Base-by-base conservation (phyloP, 2,797 vertebrate genomes). In the Chrysocyon brachyurus region DNA sequence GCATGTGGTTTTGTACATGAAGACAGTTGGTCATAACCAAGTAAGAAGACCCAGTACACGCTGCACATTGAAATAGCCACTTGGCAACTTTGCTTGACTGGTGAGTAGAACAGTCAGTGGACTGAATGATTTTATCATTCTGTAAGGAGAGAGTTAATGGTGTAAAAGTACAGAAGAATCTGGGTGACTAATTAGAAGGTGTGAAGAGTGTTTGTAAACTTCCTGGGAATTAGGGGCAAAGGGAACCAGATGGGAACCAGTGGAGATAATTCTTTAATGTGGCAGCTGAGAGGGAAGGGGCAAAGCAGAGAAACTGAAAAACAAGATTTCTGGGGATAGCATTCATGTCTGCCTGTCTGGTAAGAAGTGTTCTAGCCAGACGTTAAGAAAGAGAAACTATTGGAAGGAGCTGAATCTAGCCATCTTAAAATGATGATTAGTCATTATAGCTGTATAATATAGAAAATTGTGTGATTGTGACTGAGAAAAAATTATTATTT, bases 61-160 rank as follows among this genome's bases (percentile, higher is more conserved):
- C 16, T 66, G 21, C 26, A 11, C 15, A 0, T 4, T 40, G 57
- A 91, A 78, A 40, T 52, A 94, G 61, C 14, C 57, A 46, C 16
- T 77, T 64, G 24, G 19, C 31, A 16, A 31, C 59, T 75, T 63
- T 73, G n/a, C 40, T 87, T 26, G 22, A 22, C 63, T 52, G 96
- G 86, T 94, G 72, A 97, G 86, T 83, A 78, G 70, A 73, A 33
- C 54, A 91, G 64, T 56, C 22, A 21, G 17, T 66, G 49, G 12
- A 26, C 54, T 12, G 68, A 87, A 46, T 64, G 59, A 40, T 61
- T 91, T 81, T 28, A 10, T 75, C 82, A 3, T 78, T 92, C 54
- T 61, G 21, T 54, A 61, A 72, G 28, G 22, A 92, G 16, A 57
- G 22, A 77, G n/a, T 28, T n/a, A 26, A n/a, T 52, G 54, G 52